Evolutionary conservation across 2,888 invertebrate genomes (phyloP).

Genomic region (Phorcus lineatus): DNA sequence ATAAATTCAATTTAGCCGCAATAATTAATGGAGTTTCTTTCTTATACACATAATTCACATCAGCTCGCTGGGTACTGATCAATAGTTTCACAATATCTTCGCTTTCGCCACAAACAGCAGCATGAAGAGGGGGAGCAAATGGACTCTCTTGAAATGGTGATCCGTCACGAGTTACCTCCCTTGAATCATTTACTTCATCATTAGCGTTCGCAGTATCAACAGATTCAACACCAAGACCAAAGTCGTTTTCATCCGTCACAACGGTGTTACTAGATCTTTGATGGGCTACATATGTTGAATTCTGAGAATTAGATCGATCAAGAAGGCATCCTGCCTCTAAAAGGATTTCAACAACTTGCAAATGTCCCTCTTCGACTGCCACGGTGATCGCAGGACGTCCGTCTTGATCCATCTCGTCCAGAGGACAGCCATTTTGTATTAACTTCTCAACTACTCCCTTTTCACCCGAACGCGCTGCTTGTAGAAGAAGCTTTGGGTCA

Average conservation of each 20-base stretch:
- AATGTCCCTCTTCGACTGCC: background rate
- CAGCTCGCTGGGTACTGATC: background rate
- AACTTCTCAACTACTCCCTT: background rate
- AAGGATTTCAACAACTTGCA: background rate
- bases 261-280: background rate
- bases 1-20: background rate
- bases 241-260: background rate
- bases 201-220: background rate
- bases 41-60: background rate
- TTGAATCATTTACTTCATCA: background rate
- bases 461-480: background rate
- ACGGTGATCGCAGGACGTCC: background rate
- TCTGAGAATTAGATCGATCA: background rate
- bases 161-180: background rate
- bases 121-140: background rate
- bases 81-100: background rate
- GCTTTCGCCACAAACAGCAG: background rate
- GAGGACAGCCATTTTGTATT: background rate
- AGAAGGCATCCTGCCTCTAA: background rate
- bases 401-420: background rate
- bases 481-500: background rate
- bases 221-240: background rate
- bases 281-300: too few relatives aligned
- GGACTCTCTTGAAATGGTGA: too few relatives aligned
- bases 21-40: constrained; percentile 15